Evolutionary conservation across 2,797 vertebrate species (phyloP).

Genomic region (Choloepus didactylus): DNA sequence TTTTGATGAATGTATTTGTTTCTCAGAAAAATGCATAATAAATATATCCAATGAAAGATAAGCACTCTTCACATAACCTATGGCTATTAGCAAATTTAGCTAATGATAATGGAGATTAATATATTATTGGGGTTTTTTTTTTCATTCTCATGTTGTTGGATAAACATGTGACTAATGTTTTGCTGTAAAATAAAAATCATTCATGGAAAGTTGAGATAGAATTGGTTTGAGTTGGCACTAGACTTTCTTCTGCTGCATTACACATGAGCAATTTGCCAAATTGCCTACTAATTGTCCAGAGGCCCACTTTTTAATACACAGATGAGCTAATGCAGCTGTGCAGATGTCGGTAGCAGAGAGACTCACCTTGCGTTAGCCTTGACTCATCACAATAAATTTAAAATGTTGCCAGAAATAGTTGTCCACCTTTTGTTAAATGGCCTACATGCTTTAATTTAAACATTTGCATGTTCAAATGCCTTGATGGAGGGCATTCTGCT

Average conservation of each 20-base stretch:
- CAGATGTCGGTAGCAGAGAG: slow-evolving; percentile 83
- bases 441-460: slow-evolving; percentile 86
- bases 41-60: background rate
- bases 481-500: slow-evolving; percentile 76
- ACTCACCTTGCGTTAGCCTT: slow-evolving; percentile 87
- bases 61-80: background rate
- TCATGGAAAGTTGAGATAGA: slow-evolving; percentile 82
- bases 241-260: slow-evolving; percentile 82
- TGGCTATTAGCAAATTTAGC: background rate
- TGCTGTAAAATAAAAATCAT: slow-evolving; percentile 71
- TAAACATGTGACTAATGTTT: background rate
- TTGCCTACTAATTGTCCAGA: slow-evolving; percentile 83
- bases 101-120: slow-evolving; percentile 7
- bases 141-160: background rate
- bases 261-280: slow-evolving; percentile 82
- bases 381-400: slow-evolving; percentile 87
- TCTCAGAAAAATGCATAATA: background rate
- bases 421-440: slow-evolving; percentile 88
- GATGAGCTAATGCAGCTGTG: slow-evolving; percentile 85
- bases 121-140: background rate
- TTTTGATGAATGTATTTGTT: background rate
- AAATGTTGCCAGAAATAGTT: slow-evolving; percentile 88
- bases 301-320: slow-evolving; percentile 83
- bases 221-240: slow-evolving; percentile 74
- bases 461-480: slow-evolving; percentile 82